A percentile compares a stretch with the other conserved stretches of the same genome.
Conservation (phyloP, 1,140 invertebrate genomes). For the Nebria ingens region DNA sequence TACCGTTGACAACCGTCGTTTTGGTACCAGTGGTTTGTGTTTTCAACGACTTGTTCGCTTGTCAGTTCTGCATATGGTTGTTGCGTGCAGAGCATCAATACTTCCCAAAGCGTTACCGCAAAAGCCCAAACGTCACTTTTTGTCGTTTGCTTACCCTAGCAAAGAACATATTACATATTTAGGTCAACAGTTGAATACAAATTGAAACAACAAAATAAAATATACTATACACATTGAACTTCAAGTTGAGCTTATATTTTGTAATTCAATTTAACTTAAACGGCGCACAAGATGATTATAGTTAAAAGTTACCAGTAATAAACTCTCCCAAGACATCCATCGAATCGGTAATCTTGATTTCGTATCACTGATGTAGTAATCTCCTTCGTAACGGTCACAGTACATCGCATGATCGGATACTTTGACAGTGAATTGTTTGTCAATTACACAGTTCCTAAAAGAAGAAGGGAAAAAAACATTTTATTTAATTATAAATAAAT, state of each 20-base stretch:
- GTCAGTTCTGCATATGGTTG: conserved; percentile 63
- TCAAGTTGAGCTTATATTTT: too few relatives aligned
- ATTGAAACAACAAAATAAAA: too few relatives aligned
- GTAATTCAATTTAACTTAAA: too few relatives aligned
- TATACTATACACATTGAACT: too few relatives aligned
- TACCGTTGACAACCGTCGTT: conserved; percentile 44
- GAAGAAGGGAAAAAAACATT: too few relatives aligned
- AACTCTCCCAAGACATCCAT: conserved; percentile 78
- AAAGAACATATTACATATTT: too few relatives aligned
- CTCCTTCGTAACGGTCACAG: conserved; percentile 66
- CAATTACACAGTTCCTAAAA: conserved; percentile 76
- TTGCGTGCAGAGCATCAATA: conserved; percentile 60
- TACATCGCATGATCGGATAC: conserved; percentile 85
- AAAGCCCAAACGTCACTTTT: conserved; percentile 72
- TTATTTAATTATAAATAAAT: too few relatives aligned
- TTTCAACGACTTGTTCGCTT: conserved; percentile 65
- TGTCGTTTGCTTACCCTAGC: conserved; percentile 60
- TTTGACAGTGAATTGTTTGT: conserved; percentile 65
- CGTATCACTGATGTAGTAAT: conserved; percentile 76
- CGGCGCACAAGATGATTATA: too few relatives aligned
- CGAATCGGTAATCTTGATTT: conserved; percentile 65
- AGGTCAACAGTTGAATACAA: too few relatives aligned
- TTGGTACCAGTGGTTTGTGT: conserved; percentile 55
- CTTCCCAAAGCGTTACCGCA: conserved; percentile 68
- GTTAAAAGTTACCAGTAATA: conserved; percentile 61